Base-by-base conservation (phyloP, 2,113 vertebrate genomes). In the Erythrolamprus reginae region DNA sequence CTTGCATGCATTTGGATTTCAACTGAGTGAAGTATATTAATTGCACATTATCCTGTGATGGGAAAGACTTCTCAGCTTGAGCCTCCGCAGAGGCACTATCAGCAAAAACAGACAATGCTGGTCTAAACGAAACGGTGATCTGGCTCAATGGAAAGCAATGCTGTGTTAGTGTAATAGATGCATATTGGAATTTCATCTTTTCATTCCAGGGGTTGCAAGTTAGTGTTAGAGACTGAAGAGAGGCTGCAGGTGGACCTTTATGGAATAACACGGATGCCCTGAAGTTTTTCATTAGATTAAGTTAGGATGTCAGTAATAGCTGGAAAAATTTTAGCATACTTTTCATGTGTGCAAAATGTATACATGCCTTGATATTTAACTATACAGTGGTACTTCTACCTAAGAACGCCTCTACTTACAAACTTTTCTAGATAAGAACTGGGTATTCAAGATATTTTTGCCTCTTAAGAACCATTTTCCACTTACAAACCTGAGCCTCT, bases 161-260 rank as follows among this genome's bases (percentile, higher is more conserved):
- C 88, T 24, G 84, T 65, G 92, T 92, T 70, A 90, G 92, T 86
- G 89, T 70, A 89, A 12, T 84, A 56, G 53, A 87, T 88, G 82
- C 88, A 84, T 55, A 77, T 77, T 4, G 3, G 55, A 87, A 65
- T 26, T 33, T 28, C n/a, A 1, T 45, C 55, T 21, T 45, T 48
- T 84, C 53, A 84, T 56, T 42, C 19, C 26, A 50, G 0, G 12
- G 23, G 48, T 89, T 89, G 17, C 52, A 19, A 53, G 52, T 33
- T 21, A 33, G 38, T 5, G 3, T 26, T 33, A 13, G n/a, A 55
- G n/a, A 55, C 21, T 21, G 88, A 87, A 82, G 28, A 58, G 21
- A n/a, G 56, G 10, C 82, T 89, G 77, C 0, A 0, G 45, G 13
- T 77, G 21, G 13, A 3, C 13, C 15, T 89, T 51, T 51, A 38